phyloP scores from a whole-genome alignment of 2,888 invertebrate species.

The Hirtodrosophila cameraria region DNA sequence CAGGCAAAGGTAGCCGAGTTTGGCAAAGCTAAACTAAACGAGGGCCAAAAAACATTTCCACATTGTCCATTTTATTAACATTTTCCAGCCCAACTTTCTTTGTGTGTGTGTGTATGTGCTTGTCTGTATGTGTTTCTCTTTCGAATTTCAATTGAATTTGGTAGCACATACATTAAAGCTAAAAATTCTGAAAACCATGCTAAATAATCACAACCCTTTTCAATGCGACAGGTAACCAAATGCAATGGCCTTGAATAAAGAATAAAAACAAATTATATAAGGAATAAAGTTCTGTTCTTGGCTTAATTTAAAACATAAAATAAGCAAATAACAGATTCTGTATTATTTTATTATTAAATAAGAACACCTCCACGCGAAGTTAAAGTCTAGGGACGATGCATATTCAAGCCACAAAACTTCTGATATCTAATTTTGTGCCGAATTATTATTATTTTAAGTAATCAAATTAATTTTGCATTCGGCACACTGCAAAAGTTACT shows the following conservation, averaged over 20 bases:
- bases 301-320: too few relatives aligned
- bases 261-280: too few relatives aligned
- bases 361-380: too few relatives aligned
- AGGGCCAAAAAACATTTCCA: slow-evolving; percentile 31
- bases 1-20: slow-evolving; percentile 13
- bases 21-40: slow-evolving; percentile 17
- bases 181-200: slow-evolving; percentile 5
- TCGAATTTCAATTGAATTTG: slow-evolving; percentile 39
- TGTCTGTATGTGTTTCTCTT: slow-evolving; percentile 11
- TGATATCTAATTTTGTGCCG: too few relatives aligned
- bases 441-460: too few relatives aligned
- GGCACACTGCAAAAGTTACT: too few relatives aligned
- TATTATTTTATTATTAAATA: too few relatives aligned
- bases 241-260: slow-evolving; percentile 8
- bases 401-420: too few relatives aligned
- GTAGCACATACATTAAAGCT: neutral
- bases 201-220: slow-evolving; percentile 26
- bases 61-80: slow-evolving; percentile 70
- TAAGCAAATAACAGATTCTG: too few relatives aligned
- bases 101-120: slow-evolving; percentile 4
- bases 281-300: too few relatives aligned
- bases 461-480: too few relatives aligned
- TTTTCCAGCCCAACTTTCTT: slow-evolving; percentile 32
- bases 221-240: slow-evolving; percentile 5
- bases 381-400: too few relatives aligned